Evolutionary conservation across 53 echinoderm and acorn worm genomes (phyloP).

Genomic region (Paelopatides confundens): DNA sequence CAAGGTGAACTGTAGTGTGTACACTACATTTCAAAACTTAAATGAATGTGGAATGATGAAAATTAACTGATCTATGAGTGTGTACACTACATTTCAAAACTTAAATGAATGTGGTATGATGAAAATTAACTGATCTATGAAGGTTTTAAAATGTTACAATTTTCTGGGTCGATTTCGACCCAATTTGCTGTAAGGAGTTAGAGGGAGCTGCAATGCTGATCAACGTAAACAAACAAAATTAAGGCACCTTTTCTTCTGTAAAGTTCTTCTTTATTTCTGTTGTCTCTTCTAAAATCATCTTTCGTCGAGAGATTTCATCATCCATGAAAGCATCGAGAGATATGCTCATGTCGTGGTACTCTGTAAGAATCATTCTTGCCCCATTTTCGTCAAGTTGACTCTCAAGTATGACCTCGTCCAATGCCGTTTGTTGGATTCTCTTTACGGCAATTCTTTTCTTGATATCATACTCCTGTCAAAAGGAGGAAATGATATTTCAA

Average conservation of each 20-base stretch:
- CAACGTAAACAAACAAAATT: not conserved
- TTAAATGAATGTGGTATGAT: too few species aligned
- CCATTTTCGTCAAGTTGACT: constrained; percentile 78
- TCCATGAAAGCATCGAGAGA: constrained; percentile 86
- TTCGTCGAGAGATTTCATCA: constrained; percentile 90
- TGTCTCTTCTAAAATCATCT: constrained; percentile 90
- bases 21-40: too few species aligned
- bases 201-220: too few species aligned
- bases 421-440: constrained; percentile 60
- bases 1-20: too few species aligned
- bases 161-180: too few species aligned
- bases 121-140: too few species aligned
- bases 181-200: too few species aligned
- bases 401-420: constrained; percentile 84
- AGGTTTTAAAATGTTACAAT: too few species aligned
- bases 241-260: constrained; percentile 80
- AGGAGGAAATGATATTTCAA: too few species aligned
- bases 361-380: constrained; percentile 67
- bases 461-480: constrained; percentile 86
- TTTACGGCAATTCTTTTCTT: constrained; percentile 88
- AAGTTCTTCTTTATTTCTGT: constrained; percentile 75
- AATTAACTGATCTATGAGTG: too few species aligned
- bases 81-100: too few species aligned
- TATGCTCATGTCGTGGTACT: constrained; percentile 73
- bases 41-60: too few species aligned